Percentiles rank a stretch among this genome's conserved stretches.
phyloP scores from a whole-genome alignment of 2,888 invertebrate species.

The Tenthredo mesomela region DNA sequence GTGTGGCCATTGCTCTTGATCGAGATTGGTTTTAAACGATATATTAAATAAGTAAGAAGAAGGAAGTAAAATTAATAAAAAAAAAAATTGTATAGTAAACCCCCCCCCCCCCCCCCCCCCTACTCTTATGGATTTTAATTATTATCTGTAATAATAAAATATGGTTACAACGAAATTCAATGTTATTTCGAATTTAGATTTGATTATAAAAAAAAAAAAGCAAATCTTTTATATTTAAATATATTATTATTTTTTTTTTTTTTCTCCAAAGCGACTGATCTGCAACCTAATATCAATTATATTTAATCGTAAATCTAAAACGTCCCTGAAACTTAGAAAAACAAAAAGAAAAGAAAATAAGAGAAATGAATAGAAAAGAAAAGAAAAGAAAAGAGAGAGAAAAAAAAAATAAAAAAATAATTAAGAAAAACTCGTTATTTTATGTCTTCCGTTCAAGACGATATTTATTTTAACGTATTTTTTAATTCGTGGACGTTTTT shows the following conservation, averaged over 20 bases:
- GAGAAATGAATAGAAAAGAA: neutral
- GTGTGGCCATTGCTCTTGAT: slow-evolving; percentile 69
- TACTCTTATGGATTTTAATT: slow-evolving; percentile 73
- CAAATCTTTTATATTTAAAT: slow-evolving; percentile 63
- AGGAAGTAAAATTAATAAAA: slow-evolving; percentile 68
- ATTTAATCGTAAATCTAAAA: slow-evolving; percentile 66
- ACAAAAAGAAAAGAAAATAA: neutral
- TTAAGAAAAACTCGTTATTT: slow-evolving; percentile 50
- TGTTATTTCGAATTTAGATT: slow-evolving; percentile 48
- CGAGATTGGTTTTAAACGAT: slow-evolving; percentile 74
- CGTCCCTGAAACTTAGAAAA: slow-evolving; percentile 61
- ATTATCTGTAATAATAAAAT: slow-evolving; percentile 71
- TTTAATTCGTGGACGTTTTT: slow-evolving; percentile 67
- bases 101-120: slow-evolving; percentile 45
- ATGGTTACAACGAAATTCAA: slow-evolving; percentile 74
- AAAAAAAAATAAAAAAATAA: no score
- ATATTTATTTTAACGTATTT: slow-evolving; percentile 56
- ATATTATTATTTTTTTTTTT: slow-evolving; percentile 54
- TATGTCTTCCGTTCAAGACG: slow-evolving; percentile 53
- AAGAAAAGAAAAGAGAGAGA: neutral
- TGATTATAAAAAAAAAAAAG: neutral
- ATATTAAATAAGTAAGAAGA: slow-evolving; percentile 68
- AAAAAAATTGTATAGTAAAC: slow-evolving; percentile 75
- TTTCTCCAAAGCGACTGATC: slow-evolving; percentile 65
- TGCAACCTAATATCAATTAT: slow-evolving; percentile 58